Base-by-base conservation (phyloP, 2,888 invertebrate genomes). In the Orgyia antiqua region DNA sequence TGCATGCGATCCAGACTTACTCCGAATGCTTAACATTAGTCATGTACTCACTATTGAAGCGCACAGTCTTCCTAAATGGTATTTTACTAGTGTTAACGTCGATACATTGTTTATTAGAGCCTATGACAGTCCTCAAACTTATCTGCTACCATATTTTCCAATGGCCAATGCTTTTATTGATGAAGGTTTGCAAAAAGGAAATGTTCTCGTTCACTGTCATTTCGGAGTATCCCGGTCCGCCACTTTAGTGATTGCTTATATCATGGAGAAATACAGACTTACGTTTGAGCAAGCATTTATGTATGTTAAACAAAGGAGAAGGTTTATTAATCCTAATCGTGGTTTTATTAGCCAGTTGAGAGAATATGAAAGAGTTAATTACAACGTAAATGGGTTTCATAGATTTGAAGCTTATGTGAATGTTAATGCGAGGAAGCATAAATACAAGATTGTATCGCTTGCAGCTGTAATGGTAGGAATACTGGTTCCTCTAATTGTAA, bases 211-310 rank as follows among this genome's bases (percentile, higher is more conserved):
- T 39, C 98, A 98, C 78, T 98, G 98, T 75, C 97, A 97, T 65
- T 97, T 97, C 29, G 98, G 98, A 29, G 94, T 98, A 28, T 97
- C 97, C 32, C 89, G 97, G 48, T 97, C 97, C 45, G 96, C 97
- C 42, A 97, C 97, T 42, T 91, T 98, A 67, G 96, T 96, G 63
- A 97, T 98, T 64, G 97, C 97, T 27, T 98, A 95, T 84, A 90
- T 97, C 57, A 97, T 98, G 95, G 92, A 94, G 58, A 93, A 94
- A 78, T 92, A 93, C 68, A 90, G 91, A 38, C 73, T 96, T 70
- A 91, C 92, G 20, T 94, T 94, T 87, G 89, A 94, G 24, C 95
- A 97, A 64, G 97, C 97, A 0, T 96, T 93, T 82, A 91, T 92
- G 56, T 90, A 93, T 66, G 97, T 98, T 33, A 94, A 95, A 68